A percentile compares a stretch with the other conserved stretches of the same genome.
phyloP scores from a whole-genome alignment of 2,888 invertebrate genomes.

The Exocentrus adspersus region DNA sequence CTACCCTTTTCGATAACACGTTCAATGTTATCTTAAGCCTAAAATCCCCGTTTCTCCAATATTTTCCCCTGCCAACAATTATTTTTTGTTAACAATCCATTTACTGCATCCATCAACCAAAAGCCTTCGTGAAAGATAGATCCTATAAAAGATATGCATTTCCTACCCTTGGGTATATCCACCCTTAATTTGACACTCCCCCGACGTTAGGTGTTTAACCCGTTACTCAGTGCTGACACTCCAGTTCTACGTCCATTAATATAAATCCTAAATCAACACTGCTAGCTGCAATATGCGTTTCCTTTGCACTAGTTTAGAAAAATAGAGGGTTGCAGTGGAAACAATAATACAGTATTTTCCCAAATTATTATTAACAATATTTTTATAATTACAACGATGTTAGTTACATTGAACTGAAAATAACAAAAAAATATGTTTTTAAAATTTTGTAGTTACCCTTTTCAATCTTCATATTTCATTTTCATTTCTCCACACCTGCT shows the following conservation, averaged over 20 bases:
- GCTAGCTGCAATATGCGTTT: constrained; percentile 16
- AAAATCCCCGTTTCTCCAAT: no score
- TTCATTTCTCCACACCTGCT: not conserved
- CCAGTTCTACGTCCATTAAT: constrained; percentile 40
- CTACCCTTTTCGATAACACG: no score
- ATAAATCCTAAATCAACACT: constrained; percentile 38
- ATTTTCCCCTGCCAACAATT: no score
- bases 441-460: no score
- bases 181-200: constrained; percentile 39
- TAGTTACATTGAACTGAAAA: no score
- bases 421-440: no score
- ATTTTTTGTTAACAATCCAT: constrained; percentile 4
- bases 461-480: not conserved
- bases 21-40: no score
- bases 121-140: constrained; percentile 28
- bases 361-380: no score
- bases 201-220: constrained; percentile 36
- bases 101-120: constrained; percentile 25
- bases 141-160: constrained; percentile 31
- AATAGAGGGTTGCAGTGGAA: not conserved
- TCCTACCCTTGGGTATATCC: constrained; percentile 12
- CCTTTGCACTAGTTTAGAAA: not conserved
- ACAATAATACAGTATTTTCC: no score
- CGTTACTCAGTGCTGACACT: constrained; percentile 34
- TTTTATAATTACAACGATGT: no score